Evolutionary conservation across 2,113 vertebrate species (phyloP), one percentile per base, ranked within the genome.

Genomic region (Zapornia atra): DNA sequence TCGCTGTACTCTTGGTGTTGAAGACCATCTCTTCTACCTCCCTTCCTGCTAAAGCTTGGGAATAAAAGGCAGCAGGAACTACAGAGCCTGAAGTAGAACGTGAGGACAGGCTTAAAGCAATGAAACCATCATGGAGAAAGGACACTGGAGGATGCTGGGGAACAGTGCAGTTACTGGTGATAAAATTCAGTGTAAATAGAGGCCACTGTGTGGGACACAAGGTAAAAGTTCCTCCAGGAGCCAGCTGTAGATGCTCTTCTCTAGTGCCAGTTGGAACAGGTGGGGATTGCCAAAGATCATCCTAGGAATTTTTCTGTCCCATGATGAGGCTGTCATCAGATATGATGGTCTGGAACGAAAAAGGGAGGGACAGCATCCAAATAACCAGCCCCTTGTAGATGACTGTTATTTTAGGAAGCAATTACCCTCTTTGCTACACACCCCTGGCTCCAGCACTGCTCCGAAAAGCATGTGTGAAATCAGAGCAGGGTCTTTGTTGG

Each of bases 401-500:
- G 42, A 22, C 21, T 72, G 50, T 61, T 95, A 57, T 53, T 86
- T 90, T 69, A 68, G 65, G 77, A 76, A 86, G 72, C 38, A 72
- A 19, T 93, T 64, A 56, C 26, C 15, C 48, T 68, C 42, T 56
- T 51, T 76, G 66, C 44, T 54, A 53, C 29, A 48, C 29, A 36
- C 15, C 54, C n/a, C 57, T 44, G 60, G 42, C 77, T 86, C 53
- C 2, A 0, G 34, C 40, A 38, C 11, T 5, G n/a, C 44, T 73
- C 60, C 3, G 2, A 72, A 87, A 57, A 6, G 21, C 61, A 46
- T 0, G 0, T 15, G 51, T 31, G 80, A 75, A 78, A 68, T 68
- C 65, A 46, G 64, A 91, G 78, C n/a, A 53, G 54, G 42, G 61
- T 84, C 81, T 93, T 90, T 92, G 80, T 63, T 42, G 72, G 50